Percentiles rank a stretch among this genome's conserved stretches.
phyloP scores from a whole-genome alignment of 2,113 vertebrate species.

The Drymodes brunneopygia region DNA sequence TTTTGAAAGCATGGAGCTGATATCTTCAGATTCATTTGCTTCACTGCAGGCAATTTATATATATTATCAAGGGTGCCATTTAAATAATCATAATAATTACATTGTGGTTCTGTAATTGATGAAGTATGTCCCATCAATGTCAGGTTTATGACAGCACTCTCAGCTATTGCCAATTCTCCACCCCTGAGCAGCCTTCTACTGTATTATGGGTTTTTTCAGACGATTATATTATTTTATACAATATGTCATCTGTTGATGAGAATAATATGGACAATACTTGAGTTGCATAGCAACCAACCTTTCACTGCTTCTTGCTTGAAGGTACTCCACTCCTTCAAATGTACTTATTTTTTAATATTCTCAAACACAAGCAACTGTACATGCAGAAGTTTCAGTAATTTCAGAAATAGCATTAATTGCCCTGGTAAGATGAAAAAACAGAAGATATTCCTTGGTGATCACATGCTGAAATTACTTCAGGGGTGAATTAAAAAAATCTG shows the following conservation, averaged over 20 bases:
- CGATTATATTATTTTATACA: conserved; percentile 64
- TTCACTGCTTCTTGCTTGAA: conserved; percentile 63
- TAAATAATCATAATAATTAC: conserved; percentile 36
- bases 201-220: background rate
- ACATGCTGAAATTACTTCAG: background rate
- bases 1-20: background rate
- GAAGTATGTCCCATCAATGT: background rate
- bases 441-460: background rate
- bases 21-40: background rate
- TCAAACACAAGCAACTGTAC: conserved; percentile 3
- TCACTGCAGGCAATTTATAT: conserved; percentile 7
- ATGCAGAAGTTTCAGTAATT: background rate
- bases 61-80: conserved; percentile 34
- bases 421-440: background rate
- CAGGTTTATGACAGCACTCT: conserved; percentile 52
- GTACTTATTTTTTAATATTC: conserved; percentile 47
- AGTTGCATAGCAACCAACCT: conserved; percentile 76
- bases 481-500: background rate
- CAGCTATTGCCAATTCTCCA: conserved; percentile 48
- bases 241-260: conserved; percentile 60
- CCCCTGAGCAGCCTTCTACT: conserved; percentile 57
- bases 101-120: conserved; percentile 14
- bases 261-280: conserved; percentile 41
- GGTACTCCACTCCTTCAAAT: conserved; percentile 39
- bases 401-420: background rate